These are phyloP conservation scores for Apostichopus leukothele DNA, from an alignment of 53 echinoderm and acorn worm species.

Conservation along the genomic window DNA sequence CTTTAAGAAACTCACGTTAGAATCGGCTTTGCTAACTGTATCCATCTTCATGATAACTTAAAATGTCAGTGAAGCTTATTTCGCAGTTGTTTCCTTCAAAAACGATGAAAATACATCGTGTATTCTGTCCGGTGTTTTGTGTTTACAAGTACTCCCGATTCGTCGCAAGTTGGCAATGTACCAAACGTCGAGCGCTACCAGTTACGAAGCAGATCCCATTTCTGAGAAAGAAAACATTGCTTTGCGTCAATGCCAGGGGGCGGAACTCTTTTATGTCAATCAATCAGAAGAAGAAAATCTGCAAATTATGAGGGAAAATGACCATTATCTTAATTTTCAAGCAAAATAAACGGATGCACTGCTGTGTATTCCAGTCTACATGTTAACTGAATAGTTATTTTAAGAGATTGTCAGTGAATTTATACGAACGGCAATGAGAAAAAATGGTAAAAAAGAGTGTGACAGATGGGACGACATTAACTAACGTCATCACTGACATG, in stretches of 20 bases:
- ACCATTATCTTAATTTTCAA: too few relatives aligned
- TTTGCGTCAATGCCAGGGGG: background rate
- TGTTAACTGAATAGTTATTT: too few relatives aligned
- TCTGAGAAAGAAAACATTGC: background rate
- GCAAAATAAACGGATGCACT: too few relatives aligned
- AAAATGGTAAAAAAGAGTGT: too few relatives aligned
- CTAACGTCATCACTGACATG: too few relatives aligned
- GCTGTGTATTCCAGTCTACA: too few relatives aligned
- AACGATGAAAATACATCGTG: too few relatives aligned
- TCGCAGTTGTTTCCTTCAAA: background rate
- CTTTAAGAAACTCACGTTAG: background rate
- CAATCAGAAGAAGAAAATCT: too few relatives aligned
- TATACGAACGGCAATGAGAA: too few relatives aligned
- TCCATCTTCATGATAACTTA: constrained; percentile 23
- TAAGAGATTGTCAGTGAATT: too few relatives aligned
- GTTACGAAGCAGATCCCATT: background rate
- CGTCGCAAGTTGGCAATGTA: background rate
- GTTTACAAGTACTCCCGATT: background rate
- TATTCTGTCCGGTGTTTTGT: background rate
- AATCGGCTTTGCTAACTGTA: background rate
- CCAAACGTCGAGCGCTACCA: background rate
- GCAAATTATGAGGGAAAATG: too few relatives aligned
- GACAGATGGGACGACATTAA: too few relatives aligned
- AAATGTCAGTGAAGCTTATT: background rate
- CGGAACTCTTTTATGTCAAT: background rate